Conservation (phyloP, 2,888 invertebrate genomes). For the Eilema griseolum region DNA sequence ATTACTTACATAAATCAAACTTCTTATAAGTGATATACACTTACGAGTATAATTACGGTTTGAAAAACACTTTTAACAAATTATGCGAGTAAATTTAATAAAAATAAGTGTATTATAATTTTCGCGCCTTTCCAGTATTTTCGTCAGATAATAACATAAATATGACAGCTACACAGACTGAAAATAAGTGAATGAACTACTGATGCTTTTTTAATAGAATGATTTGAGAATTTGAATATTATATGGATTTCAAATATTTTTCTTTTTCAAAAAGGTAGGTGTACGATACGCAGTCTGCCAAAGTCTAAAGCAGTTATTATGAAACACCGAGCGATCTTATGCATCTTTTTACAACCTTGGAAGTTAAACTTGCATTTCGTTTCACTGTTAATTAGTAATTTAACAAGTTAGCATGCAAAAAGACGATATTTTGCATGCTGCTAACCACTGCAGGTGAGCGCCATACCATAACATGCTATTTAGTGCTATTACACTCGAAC, state of each 20-base stretch:
- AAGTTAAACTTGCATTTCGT: constrained; percentile 33
- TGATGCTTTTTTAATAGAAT: too few species aligned
- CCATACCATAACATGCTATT: constrained; percentile 49
- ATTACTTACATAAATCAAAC: neutral
- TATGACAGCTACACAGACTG: neutral
- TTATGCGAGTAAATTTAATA: neutral
- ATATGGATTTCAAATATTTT: too few species aligned
- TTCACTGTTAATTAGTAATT: constrained; percentile 44
- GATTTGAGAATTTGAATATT: too few species aligned
- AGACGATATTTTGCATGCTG: constrained; percentile 64
- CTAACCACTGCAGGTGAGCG: constrained; percentile 66
- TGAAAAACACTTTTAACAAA: too few species aligned
- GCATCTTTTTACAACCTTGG: constrained; percentile 34
- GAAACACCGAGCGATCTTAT: neutral
- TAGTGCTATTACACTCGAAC: constrained; percentile 53
- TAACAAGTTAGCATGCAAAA: constrained; percentile 57
- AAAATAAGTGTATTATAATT: neutral
- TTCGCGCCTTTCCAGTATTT: neutral
- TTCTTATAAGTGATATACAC: neutral
- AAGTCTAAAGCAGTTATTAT: neutral
- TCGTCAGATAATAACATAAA: too few species aligned
- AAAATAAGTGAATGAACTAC: too few species aligned
- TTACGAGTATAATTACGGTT: too few species aligned
- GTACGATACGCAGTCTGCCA: neutral
- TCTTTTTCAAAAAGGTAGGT: too few species aligned